These are phyloP conservation scores for Hydrochoerus hydrochaeris DNA, from an alignment of 2,113 vertebrate species.

Conservation along the genomic window DNA sequence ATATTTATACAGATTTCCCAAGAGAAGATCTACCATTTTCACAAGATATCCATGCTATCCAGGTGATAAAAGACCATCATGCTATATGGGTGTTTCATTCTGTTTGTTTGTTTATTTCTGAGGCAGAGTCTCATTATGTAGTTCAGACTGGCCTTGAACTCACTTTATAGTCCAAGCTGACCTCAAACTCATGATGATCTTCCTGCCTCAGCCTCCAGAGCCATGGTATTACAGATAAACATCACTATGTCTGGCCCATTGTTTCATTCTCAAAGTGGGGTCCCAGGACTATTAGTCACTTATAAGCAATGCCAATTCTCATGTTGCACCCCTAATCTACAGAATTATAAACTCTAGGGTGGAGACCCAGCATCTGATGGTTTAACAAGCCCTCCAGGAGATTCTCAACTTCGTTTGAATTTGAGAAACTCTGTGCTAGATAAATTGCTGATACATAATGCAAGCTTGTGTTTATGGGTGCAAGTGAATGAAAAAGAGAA, in stretches of 20 bases:
- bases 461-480: background rate
- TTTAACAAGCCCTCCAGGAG: conserved; percentile 5
- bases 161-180: background rate
- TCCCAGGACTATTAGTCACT: background rate
- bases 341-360: background rate
- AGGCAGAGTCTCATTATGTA: background rate
- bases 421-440: background rate
- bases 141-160: background rate
- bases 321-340: background rate
- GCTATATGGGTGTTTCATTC: background rate
- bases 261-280: background rate
- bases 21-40: background rate
- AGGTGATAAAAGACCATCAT: background rate
- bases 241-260: background rate
- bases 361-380: background rate
- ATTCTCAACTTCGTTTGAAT: conserved; percentile 3
- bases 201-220: background rate
- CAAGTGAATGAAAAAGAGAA: background rate
- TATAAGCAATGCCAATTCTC: conserved; percentile 7
- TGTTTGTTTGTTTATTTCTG: background rate
- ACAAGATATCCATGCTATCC: background rate
- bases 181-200: background rate
- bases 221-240: background rate
- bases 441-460: background rate
- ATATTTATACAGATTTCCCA: conserved; percentile 17